A percentile compares a stretch with the other conserved stretches of the same genome.
Evolutionary conservation across 2,113 vertebrate species (phyloP).

Genomic region (Jacana jacana): DNA sequence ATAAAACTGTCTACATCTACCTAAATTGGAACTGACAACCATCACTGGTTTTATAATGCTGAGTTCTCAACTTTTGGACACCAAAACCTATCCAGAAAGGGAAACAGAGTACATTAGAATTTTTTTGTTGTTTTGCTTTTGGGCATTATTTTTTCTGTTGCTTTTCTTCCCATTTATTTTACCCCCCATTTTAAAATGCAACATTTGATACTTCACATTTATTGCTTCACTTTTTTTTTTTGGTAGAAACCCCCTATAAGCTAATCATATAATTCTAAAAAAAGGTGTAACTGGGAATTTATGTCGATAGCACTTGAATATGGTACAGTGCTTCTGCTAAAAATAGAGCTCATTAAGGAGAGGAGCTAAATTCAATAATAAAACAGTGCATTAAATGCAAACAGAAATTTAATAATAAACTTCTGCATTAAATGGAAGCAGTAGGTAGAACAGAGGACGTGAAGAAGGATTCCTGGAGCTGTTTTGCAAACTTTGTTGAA

Average conservation of each 20-base stretch:
- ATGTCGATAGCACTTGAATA: not conserved
- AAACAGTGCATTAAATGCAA: not conserved
- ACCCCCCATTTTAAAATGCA: not conserved
- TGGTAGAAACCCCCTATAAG: not conserved
- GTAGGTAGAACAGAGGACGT: not conserved
- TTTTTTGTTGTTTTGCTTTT: slow-evolving; percentile 21
- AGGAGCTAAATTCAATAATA: not conserved
- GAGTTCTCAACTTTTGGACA: slow-evolving; percentile 70
- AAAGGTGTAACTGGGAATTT: not conserved
- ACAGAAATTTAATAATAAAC: not conserved
- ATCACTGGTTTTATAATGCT: slow-evolving; percentile 65
- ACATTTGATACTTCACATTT: not conserved
- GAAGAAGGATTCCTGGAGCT: not conserved
- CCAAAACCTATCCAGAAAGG: slow-evolving; percentile 62
- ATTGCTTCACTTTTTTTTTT: not conserved
- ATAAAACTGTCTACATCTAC: slow-evolving; percentile 73
- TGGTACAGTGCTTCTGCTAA: not conserved
- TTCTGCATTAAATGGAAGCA: not conserved
- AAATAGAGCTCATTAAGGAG: not conserved
- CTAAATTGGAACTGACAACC: slow-evolving; percentile 84
- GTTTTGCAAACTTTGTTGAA: not conserved
- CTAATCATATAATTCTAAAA: not conserved
- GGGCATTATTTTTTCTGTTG: slow-evolving; percentile 17
- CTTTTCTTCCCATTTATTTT: not conserved
- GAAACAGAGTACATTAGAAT: slow-evolving; percentile 18